Evolutionary conservation across 2,797 vertebrate genomes (phyloP), one percentile per base, ranked within the genome.

Genomic region (Parotocinclus haroldoi): DNA sequence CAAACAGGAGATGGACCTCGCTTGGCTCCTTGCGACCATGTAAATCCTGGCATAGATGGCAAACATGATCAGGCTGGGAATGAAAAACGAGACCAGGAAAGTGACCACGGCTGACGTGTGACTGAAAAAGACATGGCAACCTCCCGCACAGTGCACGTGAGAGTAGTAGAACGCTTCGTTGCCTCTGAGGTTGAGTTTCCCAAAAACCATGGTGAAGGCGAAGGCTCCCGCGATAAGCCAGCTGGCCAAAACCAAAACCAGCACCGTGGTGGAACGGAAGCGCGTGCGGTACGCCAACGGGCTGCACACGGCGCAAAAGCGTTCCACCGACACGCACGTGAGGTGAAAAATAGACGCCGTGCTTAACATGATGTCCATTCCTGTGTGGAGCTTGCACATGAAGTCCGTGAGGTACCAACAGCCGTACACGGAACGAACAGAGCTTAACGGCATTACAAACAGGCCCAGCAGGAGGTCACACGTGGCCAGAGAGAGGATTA

Each of bases 371-470:
- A 81, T 85, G 75, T 89, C 88, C 73, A 85, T 65, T 54, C 85
- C 87, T 0, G 80, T 85, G 9, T 90, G 86, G 18, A 86, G 53
- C 37, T 58, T 79, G 59, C 85, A 87, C 54, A 84, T 75, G 71
- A 78, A 50, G 54, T 84, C 81, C 5, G 86, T 74, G 0, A 88
- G 86, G 70, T 82, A 89, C 84, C 86, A 89, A 72, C 83, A 89
- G 54, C 79, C 80, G 19, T 88, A 81, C 27, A 82, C 76, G 0
- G 86, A 88, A 42, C 51, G 66, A 7, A 85, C 7, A 0, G 69
- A 78, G 16, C 85, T 87, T 16, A 88, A 66, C 0, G 85, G 88
- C 72, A 89, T 74, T 9, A 88, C 74, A 0, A 80, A 79, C 42
- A 86, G n/a, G 5, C 84, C 81, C 10, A 88, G 69, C 10, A 83